Evolutionary conservation across 1,140 invertebrate genomes (phyloP).

Genomic region (Pseudobourletiella spinata): DNA sequence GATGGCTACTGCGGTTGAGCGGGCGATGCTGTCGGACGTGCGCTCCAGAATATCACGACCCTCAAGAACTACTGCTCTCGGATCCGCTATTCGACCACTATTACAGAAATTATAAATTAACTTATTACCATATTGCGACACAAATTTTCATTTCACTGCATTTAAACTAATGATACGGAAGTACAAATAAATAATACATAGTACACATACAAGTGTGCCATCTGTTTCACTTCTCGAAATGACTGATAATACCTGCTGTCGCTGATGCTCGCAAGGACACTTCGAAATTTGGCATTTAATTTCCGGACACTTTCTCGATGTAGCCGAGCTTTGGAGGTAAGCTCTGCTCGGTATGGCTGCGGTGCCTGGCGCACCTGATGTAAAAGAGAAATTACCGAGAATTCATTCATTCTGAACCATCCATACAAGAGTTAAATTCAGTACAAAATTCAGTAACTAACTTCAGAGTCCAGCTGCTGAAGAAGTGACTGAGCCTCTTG

Average conservation of each 20-base stretch:
- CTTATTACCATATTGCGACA: no score
- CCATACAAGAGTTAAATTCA: no score
- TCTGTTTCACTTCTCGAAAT: no score
- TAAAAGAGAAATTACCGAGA: no score
- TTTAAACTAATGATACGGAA: no score
- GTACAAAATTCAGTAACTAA: no score
- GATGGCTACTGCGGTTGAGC: constrained; percentile 61
- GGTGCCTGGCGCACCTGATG: constrained; percentile 24
- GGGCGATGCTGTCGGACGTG: constrained; percentile 54
- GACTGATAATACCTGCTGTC: constrained; percentile 25
- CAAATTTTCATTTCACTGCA: no score
- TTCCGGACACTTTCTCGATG: constrained; percentile 21
- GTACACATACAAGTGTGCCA: no score
- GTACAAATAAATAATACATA: no score
- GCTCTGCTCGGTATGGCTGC: constrained; percentile 26
- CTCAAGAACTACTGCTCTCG: constrained; percentile 47
- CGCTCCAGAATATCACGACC: constrained; percentile 52
- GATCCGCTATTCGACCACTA: constrained; percentile 21
- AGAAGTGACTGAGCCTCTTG: constrained; percentile 40
- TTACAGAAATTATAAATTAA: no score
- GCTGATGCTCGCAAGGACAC: constrained; percentile 27
- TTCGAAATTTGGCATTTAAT: constrained; percentile 20
- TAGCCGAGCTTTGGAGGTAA: constrained; percentile 22
- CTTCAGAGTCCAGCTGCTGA: constrained; percentile 35
- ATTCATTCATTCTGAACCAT: no score